Base-by-base conservation (phyloP, 2,888 invertebrate genomes). In the Cylindroiulus punctatus region DNA sequence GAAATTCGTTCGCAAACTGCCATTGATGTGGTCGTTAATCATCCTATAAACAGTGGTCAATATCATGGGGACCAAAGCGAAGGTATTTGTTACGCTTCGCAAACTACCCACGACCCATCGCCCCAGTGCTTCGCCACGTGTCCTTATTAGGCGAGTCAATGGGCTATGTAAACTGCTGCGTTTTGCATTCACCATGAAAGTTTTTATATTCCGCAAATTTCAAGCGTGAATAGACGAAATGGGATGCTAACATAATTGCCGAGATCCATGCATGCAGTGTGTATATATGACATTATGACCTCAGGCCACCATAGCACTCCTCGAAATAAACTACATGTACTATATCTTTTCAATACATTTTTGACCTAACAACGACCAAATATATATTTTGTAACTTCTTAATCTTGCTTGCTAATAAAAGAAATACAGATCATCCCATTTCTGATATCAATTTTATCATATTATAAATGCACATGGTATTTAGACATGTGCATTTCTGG, bases 91-190 rank as follows among this genome's bases (percentile, higher is more conserved):
- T 2, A 76, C 76, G 76, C 76, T 76, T 22, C 76, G 76, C 10
- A 76, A 76, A 30, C 76, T 26, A 30, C 76, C 76, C 76, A 30
- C 30, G 76, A 52, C 19, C 65, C 10, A 22, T 76, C 12, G 76
- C 22, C 76, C 14, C 76, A 30, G 22, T 30, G 22, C 26, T 7
- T 7, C 76, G 76, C 76, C 76, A 76, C 76, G 76, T 76, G 76
- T 26, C 30, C 76, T 30, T 76, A 76, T 76, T 76, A 76, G 14
- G 76, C 30, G 26, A 76, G 76, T 76, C 76, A 76, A 76, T 76
- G 76, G 76, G 30, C 76, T 76, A 76, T 76, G 76, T 76, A 76
- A 76, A 76, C 76, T 12, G 30, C 76, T 76, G 76, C 76, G 76
- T 76, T 76, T 76, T 76, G 14, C 14, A 14, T 30, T 26, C 10